Evolutionary conservation across 2,797 vertebrate genomes (phyloP).

Genomic region (Ficedula albicollis): DNA sequence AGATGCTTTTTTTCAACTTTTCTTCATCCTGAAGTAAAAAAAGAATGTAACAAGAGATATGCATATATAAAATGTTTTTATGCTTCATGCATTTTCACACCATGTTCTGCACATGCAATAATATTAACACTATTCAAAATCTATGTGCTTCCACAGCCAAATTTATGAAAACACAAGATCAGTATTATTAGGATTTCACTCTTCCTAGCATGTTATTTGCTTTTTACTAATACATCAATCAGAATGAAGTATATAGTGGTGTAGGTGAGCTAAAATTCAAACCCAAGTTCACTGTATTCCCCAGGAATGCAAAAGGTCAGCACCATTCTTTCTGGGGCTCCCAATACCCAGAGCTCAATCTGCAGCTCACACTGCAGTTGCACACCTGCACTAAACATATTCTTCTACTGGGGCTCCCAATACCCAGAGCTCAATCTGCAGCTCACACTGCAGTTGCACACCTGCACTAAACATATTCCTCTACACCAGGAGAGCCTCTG

Average conservation of each 20-base stretch:
- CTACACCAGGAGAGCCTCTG: no score
- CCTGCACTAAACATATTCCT: no score
- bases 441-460: no score
- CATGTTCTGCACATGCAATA: neutral
- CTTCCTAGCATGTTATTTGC: neutral
- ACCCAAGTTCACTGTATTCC: neutral
- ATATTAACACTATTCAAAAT: neutral
- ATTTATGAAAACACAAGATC: neutral
- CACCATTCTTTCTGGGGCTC: neutral
- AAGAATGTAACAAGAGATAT: neutral
- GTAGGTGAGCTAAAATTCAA: neutral
- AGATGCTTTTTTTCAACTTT: slow-evolving; percentile 90
- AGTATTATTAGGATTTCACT: neutral
- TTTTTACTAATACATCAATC: neutral
- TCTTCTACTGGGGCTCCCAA: no score
- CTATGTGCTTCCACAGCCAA: neutral
- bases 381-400: neutral
- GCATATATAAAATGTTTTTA: neutral
- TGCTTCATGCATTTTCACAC: neutral
- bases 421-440: no score
- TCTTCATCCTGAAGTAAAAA: slow-evolving; percentile 78
- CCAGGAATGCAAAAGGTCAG: neutral
- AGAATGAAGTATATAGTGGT: neutral
- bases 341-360: neutral
- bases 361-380: neutral